These are phyloP conservation scores for Pachyseris speciosa DNA, from an alignment of 64 coral and sea anemone species.

Conservation along the genomic window DNA sequence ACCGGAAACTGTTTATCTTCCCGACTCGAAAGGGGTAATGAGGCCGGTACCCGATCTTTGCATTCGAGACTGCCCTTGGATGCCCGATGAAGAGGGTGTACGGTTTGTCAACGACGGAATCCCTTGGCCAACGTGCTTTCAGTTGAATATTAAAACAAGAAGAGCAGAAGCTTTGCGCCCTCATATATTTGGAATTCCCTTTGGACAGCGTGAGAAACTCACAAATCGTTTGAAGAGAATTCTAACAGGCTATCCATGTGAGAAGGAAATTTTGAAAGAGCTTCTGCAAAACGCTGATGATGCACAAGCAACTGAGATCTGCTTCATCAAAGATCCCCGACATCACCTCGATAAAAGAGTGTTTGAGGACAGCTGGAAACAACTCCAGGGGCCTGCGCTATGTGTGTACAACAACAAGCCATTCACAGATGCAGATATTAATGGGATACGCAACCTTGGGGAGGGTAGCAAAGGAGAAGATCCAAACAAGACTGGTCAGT, in stretches of 20 bases:
- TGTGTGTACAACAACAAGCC: slow-evolving; percentile 94
- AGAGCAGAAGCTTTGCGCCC: slow-evolving; percentile 38
- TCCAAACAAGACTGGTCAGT: slow-evolving; percentile 92
- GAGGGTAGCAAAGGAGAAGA: slow-evolving; percentile 89
- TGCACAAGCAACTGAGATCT: slow-evolving; percentile 89
- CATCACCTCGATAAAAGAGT: slow-evolving; percentile 50
- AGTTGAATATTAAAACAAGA: slow-evolving; percentile 69
- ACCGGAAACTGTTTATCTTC: slow-evolving; percentile 35
- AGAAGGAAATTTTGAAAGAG: slow-evolving; percentile 90
- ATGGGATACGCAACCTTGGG: slow-evolving; percentile 78
- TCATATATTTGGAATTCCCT: slow-evolving; percentile 30
- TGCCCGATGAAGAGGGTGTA: slow-evolving; percentile 50
- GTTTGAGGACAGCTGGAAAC: slow-evolving; percentile 82
- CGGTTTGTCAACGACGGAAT: slow-evolving; percentile 36
- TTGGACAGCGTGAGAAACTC: slow-evolving; percentile 86
- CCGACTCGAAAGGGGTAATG: slow-evolving; percentile 60
- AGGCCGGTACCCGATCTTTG: slow-evolving; percentile 29
- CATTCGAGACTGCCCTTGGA: slow-evolving; percentile 71
- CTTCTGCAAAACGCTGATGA: slow-evolving; percentile 97
- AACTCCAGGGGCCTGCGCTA: slow-evolving; percentile 82
- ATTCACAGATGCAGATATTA: slow-evolving; percentile 70
- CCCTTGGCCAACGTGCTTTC: not conserved
- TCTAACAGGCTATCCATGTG: slow-evolving; percentile 78
- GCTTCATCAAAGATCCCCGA: slow-evolving; percentile 77
- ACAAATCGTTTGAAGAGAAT: slow-evolving; percentile 85